Evolutionary conservation across 1,140 invertebrate genomes (phyloP).

Genomic region (Colletes latitarsis): DNA sequence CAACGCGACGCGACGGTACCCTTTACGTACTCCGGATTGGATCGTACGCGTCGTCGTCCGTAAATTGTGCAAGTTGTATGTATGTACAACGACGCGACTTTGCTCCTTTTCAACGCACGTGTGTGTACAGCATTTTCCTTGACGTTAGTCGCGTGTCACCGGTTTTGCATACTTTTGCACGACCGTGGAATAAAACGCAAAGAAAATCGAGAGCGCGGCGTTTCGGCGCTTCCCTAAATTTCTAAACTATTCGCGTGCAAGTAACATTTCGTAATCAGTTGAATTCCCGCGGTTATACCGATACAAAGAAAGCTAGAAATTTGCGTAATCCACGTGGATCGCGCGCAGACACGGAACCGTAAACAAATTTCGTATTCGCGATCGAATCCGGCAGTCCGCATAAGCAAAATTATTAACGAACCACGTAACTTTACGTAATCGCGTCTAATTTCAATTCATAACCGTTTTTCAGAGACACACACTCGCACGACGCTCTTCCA

Average conservation of each 20-base stretch:
- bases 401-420: too few relatives aligned
- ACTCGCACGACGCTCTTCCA: too few relatives aligned
- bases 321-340: too few relatives aligned
- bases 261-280: background rate
- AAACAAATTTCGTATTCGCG: too few relatives aligned
- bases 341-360: too few relatives aligned
- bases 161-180: constrained; percentile 1
- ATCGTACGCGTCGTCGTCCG: background rate
- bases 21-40: constrained; percentile 4
- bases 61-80: constrained; percentile 39
- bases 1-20: background rate
- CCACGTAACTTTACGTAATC: too few relatives aligned
- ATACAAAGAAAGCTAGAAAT: too few relatives aligned
- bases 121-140: constrained; percentile 1
- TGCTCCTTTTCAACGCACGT: background rate
- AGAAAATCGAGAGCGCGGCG: background rate
- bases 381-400: too few relatives aligned
- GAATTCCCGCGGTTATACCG: too few relatives aligned
- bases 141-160: background rate
- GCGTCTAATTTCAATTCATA: too few relatives aligned
- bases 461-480: too few relatives aligned
- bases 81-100: constrained; percentile 12
- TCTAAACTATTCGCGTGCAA: background rate
- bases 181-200: background rate
- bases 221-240: background rate